Base-by-base conservation (phyloP, 2,113 vertebrate genomes). In the Orthonyx spaldingii region DNA sequence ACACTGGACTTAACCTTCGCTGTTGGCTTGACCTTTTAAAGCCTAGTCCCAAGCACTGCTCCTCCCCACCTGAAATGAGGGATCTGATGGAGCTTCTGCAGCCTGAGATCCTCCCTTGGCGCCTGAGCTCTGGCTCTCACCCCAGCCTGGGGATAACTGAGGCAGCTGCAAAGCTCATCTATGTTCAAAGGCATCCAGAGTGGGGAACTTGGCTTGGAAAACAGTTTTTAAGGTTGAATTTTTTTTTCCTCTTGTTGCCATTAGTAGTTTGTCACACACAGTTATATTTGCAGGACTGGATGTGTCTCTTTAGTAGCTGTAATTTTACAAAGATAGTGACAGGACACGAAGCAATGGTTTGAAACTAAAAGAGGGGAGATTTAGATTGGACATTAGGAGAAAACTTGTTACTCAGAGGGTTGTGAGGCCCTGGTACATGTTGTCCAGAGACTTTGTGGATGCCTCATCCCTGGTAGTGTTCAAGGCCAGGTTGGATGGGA, bases 1-100 rank as follows among this genome's bases (percentile, higher is more conserved):
- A 77, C 76, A 20, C 52, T 64, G 60, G 68, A 60, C 60, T 96
- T 96, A 95, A 86, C 80, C 75, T 95, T 59, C 0, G 0, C n/a
- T 70, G 44, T 18, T 70, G 63, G n/a, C 35, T 66, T 88, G 85
- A 94, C 92, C 82, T 97, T 95, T 90, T 66, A 78, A 86, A 93
- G 44, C 52, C 76, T 35, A 10, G 33, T 81, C 71, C 90, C 64
- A 77, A 55, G 63, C 9, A 55, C 59, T 1, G 2, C 42, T 82
- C 30, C 46, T 79, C 37, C 57, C 35, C 46, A 71, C 17, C 56
- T 74, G 41, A 79, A 74, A 47, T 8, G 16, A 87, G 72, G 59
- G 81, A 26, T 60, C 81, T 88, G n/a, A 28, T 75, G 39, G 33
- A 63, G 75, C 47, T 96, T 18, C 82, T 75, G 55, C 71, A 81